These are phyloP conservation scores for Caranx melampygus DNA, from an alignment of 2,113 vertebrate species.

Conservation along the genomic window DNA sequence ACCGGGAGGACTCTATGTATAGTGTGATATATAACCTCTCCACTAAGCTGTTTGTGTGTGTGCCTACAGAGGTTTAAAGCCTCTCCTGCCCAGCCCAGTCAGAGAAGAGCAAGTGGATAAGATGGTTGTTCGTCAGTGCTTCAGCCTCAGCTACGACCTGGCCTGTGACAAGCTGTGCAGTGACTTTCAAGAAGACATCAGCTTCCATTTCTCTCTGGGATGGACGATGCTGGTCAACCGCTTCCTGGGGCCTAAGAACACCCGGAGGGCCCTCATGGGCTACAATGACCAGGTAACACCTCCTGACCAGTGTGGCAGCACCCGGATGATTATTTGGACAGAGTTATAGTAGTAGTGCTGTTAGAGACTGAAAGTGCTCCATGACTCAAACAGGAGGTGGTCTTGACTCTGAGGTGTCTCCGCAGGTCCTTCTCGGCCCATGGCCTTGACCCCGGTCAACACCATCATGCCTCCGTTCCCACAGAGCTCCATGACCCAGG, in stretches of 20 bases:
- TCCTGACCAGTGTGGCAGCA: neutral
- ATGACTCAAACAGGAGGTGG: too few relatives aligned
- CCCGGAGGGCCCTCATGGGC: constrained; percentile 92
- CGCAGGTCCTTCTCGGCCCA: constrained; percentile 89
- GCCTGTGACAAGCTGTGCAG: constrained; percentile 98
- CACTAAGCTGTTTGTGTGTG: neutral
- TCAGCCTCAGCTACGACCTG: constrained; percentile 94
- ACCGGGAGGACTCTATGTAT: too few relatives aligned
- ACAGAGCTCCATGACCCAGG: constrained; percentile 94
- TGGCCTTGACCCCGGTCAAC: constrained; percentile 94
- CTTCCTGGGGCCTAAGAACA: constrained; percentile 95
- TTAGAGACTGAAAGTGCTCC: too few relatives aligned
- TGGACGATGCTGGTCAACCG: constrained; percentile 99
- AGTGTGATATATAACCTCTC: too few relatives aligned
- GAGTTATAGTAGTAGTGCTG: too few relatives aligned
- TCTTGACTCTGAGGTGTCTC: neutral
- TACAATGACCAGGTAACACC: constrained; percentile 91
- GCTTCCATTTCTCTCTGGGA: constrained; percentile 97
- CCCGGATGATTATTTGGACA: too few relatives aligned
- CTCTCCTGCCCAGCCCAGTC: constrained; percentile 86
- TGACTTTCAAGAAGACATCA: constrained; percentile 96
- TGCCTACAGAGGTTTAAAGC: constrained; percentile 88
- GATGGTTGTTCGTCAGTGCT: constrained; percentile 89
- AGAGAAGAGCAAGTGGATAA: constrained; percentile 89
- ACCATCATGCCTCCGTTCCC: constrained; percentile 94